phyloP scores from a whole-genome alignment of 2,113 vertebrate genomes.

The Gracilinanus agilis region DNA sequence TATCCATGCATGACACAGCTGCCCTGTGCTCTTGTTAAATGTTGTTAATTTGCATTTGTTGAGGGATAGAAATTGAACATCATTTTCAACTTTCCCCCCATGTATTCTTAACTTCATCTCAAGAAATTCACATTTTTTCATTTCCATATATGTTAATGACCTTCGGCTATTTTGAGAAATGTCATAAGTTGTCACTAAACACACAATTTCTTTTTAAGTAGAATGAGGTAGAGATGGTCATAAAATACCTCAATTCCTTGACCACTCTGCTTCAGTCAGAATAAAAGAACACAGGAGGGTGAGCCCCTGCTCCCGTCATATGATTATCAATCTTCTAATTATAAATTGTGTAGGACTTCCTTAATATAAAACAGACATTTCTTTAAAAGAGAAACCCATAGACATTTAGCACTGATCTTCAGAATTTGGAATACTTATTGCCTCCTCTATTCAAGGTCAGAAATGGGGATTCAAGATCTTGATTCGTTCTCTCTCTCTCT shows the following conservation, averaged over 20 bases:
- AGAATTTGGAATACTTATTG: background rate
- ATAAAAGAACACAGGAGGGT: background rate
- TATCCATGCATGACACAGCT: too few relatives aligned
- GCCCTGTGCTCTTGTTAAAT: background rate
- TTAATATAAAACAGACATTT: background rate
- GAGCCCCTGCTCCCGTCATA: background rate
- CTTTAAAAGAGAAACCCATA: background rate
- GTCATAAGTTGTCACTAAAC: background rate
- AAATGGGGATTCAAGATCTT: background rate
- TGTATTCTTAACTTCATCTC: background rate
- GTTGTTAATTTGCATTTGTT: background rate
- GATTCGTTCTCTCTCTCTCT: too few relatives aligned
- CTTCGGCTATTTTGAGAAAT: background rate
- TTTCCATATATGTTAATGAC: background rate
- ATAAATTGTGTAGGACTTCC: background rate
- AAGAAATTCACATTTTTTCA: background rate
- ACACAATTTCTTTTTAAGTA: background rate
- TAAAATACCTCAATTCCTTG: background rate
- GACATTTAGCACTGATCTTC: background rate
- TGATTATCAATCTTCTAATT: background rate
- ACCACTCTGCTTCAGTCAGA: background rate
- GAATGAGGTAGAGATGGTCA: background rate
- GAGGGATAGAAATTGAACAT: background rate
- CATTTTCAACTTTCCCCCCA: background rate
- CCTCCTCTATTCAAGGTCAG: too few relatives aligned